These are phyloP conservation scores for Orius laevigatus DNA, from an alignment of 1,140 invertebrate genomes.

Conservation along the genomic window DNA sequence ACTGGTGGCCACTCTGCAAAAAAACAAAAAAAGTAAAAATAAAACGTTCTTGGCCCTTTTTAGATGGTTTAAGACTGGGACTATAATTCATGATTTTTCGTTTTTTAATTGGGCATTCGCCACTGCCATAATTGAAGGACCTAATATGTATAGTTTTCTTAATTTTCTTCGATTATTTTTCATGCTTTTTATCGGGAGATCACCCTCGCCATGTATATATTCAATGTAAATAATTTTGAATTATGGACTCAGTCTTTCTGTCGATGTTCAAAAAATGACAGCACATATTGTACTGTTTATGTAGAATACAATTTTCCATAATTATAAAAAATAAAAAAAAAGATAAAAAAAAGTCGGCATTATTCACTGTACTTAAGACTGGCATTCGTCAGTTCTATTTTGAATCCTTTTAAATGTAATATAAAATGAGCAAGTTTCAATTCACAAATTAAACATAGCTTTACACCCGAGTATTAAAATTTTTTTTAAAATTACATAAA, in stretches of 20 bases:
- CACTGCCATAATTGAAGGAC: slow-evolving; percentile 18
- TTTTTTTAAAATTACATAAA: too few relatives aligned
- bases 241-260: slow-evolving; percentile 19
- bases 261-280: slow-evolving; percentile 5
- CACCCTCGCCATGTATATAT: slow-evolving; percentile 14
- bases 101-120: slow-evolving; percentile 15
- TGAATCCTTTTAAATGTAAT: slow-evolving; percentile 15
- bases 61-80: slow-evolving; percentile 11
- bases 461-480: slow-evolving; percentile 10
- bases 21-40: neutral
- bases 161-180: too few relatives aligned
- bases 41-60: slow-evolving; percentile 1
- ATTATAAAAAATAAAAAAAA: slow-evolving; percentile 7
- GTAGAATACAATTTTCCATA: slow-evolving; percentile 8
- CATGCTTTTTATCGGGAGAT: too few relatives aligned
- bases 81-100: slow-evolving; percentile 17
- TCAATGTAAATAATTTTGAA: slow-evolving; percentile 13
- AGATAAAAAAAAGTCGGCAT: slow-evolving; percentile 9
- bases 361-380: slow-evolving; percentile 15
- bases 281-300: slow-evolving; percentile 11
- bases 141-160: slow-evolving; percentile 17
- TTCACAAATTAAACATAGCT: slow-evolving; percentile 16
- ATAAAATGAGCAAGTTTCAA: slow-evolving; percentile 13
- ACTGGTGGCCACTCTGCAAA: neutral
- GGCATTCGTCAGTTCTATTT: slow-evolving; percentile 10